Evolutionary conservation across 2,113 vertebrate genomes (phyloP).

Genomic region (Oenanthe oenanthe): DNA sequence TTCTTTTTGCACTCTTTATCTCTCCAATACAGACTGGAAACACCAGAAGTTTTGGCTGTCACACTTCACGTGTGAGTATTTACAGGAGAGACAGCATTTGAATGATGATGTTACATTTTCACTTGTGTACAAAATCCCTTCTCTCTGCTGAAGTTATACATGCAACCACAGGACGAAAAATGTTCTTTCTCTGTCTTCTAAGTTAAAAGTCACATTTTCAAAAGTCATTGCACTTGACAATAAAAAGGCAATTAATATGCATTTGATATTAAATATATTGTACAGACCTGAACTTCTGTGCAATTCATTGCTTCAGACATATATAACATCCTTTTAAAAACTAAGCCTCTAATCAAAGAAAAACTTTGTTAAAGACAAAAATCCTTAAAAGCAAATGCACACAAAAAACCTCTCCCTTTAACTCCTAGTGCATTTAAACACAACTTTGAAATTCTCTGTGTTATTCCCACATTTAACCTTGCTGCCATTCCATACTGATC

Average conservation of each 20-base stretch:
- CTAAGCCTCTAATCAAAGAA: slow-evolving; percentile 1
- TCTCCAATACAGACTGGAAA: slow-evolving; percentile 17
- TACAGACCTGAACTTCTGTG: slow-evolving; percentile 49
- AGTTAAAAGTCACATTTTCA: slow-evolving; percentile 58
- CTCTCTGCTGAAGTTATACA: not conserved
- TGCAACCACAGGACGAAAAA: not conserved
- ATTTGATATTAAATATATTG: slow-evolving; percentile 42
- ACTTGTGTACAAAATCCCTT: not conserved
- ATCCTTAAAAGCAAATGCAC: not conserved
- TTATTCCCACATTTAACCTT: not conserved
- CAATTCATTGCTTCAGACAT: slow-evolving; percentile 35
- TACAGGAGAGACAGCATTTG: not conserved
- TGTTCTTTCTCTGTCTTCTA: slow-evolving; percentile 4
- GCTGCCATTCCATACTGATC: not conserved
- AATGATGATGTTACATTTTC: not conserved
- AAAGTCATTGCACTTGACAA: slow-evolving; percentile 68
- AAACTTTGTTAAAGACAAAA: slow-evolving; percentile 23
- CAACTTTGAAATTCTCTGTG: not conserved
- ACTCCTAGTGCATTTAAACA: slow-evolving; percentile 48
- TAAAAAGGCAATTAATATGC: slow-evolving; percentile 54
- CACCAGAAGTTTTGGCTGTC: not conserved
- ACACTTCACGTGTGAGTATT: not conserved
- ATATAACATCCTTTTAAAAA: slow-evolving; percentile 22
- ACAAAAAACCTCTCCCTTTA: slow-evolving; percentile 28
- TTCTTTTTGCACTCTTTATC: not conserved